A percentile compares a stretch with the other conserved stretches of the same genome.
Conservation (phyloP, 2,113 vertebrate genomes). For the Trachemys scripta region DNA sequence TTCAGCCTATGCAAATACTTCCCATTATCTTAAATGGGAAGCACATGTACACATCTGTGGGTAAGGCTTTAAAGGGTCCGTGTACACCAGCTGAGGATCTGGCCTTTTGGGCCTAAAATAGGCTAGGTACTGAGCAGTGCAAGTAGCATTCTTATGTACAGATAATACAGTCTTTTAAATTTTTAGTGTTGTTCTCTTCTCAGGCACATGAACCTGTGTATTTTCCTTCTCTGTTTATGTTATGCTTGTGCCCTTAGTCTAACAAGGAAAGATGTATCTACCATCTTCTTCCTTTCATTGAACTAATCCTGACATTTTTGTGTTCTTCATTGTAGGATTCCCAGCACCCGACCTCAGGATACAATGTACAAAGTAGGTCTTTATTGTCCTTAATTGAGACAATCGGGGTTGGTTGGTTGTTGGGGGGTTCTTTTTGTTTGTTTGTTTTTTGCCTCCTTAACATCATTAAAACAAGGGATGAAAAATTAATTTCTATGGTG, state of each 20-base stretch:
- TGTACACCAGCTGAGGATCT: constrained; percentile 2
- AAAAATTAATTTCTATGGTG: constrained; percentile 60
- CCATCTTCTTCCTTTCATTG: constrained; percentile 45
- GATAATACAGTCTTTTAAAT: constrained; percentile 21
- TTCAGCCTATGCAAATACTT: neutral
- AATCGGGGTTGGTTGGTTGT: constrained; percentile 1
- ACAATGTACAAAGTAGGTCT: constrained; percentile 94
- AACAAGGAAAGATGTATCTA: neutral
- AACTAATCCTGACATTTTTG: constrained; percentile 75
- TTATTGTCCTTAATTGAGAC: constrained; percentile 56
- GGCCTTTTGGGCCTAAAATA: neutral
- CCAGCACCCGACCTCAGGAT: constrained; percentile 93
- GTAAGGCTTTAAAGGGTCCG: neutral
- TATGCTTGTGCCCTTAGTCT: neutral
- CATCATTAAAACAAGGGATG: constrained; percentile 58
- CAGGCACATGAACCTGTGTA: neutral
- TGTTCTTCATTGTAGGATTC: constrained; percentile 87
- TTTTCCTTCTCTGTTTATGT: constrained; percentile 8
- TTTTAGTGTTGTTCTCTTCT: constrained; percentile 7
- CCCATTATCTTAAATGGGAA: neutral
- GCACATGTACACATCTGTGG: neutral
- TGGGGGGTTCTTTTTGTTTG: neutral
- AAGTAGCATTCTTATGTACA: constrained; percentile 13
- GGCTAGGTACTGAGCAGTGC: constrained; percentile 7
- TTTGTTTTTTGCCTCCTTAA: constrained; percentile 2